Conservation (phyloP, 2,888 invertebrate genomes). For the Sesia bembeciformis region DNA sequence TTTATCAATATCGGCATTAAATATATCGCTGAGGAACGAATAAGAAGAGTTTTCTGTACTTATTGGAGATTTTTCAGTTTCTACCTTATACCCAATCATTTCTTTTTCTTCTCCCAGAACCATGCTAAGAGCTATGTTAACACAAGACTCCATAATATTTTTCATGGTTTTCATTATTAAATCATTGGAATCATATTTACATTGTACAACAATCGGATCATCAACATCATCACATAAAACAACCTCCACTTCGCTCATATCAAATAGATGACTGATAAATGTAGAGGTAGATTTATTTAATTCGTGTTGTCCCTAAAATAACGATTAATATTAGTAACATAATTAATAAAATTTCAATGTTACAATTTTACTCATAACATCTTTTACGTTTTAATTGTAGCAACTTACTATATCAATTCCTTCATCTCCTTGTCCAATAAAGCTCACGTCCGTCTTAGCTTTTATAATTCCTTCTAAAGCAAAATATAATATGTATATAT, state of each 20-base stretch:
- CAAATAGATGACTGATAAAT: constrained; percentile 52
- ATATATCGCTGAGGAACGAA: constrained; percentile 37
- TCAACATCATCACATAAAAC: constrained; percentile 20
- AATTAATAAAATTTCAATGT: neutral
- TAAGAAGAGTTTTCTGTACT: constrained; percentile 32
- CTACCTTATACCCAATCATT: constrained; percentile 3
- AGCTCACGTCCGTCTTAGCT: constrained; percentile 16
- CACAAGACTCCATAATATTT: constrained; percentile 38
- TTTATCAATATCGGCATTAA: constrained; percentile 18
- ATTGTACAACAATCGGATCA: constrained; percentile 13
- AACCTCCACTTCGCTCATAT: constrained; percentile 53
- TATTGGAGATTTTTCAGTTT: constrained; percentile 12
- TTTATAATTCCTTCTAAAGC: too few species aligned
- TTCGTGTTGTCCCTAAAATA: constrained; percentile 30
- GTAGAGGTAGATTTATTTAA: constrained; percentile 43
- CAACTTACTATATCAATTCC: constrained; percentile 35
- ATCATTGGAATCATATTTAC: constrained; percentile 19
- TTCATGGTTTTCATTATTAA: constrained; percentile 26
- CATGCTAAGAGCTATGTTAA: constrained; percentile 27
- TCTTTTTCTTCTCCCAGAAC: constrained; percentile 17
- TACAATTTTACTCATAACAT: too few species aligned
- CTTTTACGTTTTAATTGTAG: neutral
- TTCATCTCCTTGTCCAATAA: constrained; percentile 62
- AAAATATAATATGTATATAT: too few species aligned
- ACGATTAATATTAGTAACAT: neutral